Evolutionary conservation across 1,140 invertebrate genomes (phyloP).

Genomic region (Episyrphus balteatus): DNA sequence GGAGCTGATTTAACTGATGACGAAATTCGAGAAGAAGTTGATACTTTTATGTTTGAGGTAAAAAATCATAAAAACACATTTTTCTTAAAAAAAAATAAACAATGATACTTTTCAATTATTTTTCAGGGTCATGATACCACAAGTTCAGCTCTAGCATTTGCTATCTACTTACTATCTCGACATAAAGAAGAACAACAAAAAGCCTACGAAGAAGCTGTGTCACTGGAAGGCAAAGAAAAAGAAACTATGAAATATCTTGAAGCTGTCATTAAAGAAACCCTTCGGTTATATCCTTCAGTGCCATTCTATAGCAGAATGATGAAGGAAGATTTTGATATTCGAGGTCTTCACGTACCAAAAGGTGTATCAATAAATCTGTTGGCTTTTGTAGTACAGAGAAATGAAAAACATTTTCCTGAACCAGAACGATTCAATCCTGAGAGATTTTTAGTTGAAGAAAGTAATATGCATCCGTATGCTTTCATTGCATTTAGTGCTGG

Average conservation of each 20-base stretch:
- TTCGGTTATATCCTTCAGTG: slow-evolving; percentile 55
- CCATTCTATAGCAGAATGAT: slow-evolving; percentile 47
- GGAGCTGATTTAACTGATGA: slow-evolving; percentile 45
- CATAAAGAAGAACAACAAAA: slow-evolving; percentile 31
- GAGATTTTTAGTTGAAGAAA: slow-evolving; percentile 47
- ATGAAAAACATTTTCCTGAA: slow-evolving; percentile 48
- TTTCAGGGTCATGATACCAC: slow-evolving; percentile 37
- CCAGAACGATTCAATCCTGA: slow-evolving; percentile 66
- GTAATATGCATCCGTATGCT: slow-evolving; percentile 30
- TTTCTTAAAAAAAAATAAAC: not conserved
- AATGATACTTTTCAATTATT: not conserved
- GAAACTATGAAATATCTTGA: slow-evolving; percentile 55
- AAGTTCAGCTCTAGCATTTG: slow-evolving; percentile 32
- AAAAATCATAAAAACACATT: not conserved
- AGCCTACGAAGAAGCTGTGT: not conserved
- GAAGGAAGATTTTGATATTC: slow-evolving; percentile 23
- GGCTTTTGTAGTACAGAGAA: slow-evolving; percentile 18
- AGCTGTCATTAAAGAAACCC: slow-evolving; percentile 49
- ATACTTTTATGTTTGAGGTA: slow-evolving; percentile 67
- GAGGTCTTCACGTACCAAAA: slow-evolving; percentile 16
- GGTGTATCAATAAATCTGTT: slow-evolving; percentile 18
- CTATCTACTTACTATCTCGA: slow-evolving; percentile 25
- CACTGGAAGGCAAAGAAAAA: slow-evolving; percentile 45
- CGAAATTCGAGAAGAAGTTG: slow-evolving; percentile 58
- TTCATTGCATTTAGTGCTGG: slow-evolving; percentile 48